phyloP scores from a whole-genome alignment of 2,797 vertebrate species.

The Serranus cabrilla region DNA sequence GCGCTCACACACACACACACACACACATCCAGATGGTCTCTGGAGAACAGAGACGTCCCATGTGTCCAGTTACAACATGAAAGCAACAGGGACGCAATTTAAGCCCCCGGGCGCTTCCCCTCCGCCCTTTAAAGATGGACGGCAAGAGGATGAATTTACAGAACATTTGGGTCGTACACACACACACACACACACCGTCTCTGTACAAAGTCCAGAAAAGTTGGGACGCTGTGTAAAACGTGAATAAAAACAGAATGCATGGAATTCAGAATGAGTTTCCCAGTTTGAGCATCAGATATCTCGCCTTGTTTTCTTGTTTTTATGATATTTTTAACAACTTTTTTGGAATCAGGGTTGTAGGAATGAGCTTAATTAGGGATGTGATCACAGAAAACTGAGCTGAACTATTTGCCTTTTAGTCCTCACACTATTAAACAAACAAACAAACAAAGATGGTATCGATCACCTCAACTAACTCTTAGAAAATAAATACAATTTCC shows the following conservation, averaged over 20 bases:
- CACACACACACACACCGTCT: not conserved
- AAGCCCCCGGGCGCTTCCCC: slow-evolving; percentile 40
- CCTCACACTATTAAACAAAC: too few relatives aligned
- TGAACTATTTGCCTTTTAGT: too few relatives aligned
- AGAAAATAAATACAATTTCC: not conserved
- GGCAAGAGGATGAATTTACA: not conserved
- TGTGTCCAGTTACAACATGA: slow-evolving; percentile 85
- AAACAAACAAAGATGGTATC: too few relatives aligned
- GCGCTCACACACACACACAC: slow-evolving; percentile 43
- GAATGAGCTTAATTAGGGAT: slow-evolving; percentile 1
- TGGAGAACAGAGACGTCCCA: slow-evolving; percentile 71
- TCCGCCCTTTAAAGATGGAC: slow-evolving; percentile 7
- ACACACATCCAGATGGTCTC: slow-evolving; percentile 79
- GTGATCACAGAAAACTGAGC: not conserved
- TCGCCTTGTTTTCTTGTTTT: too few relatives aligned
- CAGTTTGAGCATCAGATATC: too few relatives aligned
- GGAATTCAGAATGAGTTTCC: not conserved
- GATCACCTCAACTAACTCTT: not conserved
- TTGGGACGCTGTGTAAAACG: too few relatives aligned
- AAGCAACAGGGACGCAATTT: slow-evolving; percentile 71
- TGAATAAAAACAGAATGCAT: too few relatives aligned
- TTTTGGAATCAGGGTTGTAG: too few relatives aligned
- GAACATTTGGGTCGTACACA: not conserved
- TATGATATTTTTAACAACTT: too few relatives aligned
- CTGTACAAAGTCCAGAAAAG: too few relatives aligned